These are phyloP conservation scores for Lathamus discolor DNA, from an alignment of 2,113 vertebrate genomes.

Conservation along the genomic window DNA sequence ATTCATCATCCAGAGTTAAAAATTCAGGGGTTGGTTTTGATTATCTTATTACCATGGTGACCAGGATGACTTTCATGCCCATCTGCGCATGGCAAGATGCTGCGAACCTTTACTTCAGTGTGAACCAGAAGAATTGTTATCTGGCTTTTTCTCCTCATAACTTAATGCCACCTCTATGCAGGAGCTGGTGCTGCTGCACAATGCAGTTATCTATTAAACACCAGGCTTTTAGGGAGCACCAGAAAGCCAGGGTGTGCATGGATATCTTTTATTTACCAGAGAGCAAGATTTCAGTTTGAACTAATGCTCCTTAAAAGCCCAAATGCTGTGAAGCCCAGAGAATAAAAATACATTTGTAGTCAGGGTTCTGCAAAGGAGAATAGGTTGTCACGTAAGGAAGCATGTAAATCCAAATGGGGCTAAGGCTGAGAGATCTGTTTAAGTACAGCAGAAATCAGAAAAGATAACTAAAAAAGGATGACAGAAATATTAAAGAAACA, in stretches of 20 bases:
- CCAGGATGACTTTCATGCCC: slow-evolving; percentile 28
- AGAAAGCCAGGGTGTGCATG: not conserved
- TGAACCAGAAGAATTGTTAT: not conserved
- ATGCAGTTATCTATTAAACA: not conserved
- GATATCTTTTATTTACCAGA: not conserved
- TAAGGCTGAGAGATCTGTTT: not conserved
- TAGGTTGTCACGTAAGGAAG: not conserved
- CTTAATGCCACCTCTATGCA: not conserved
- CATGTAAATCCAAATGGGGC: not conserved
- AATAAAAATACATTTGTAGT: not conserved
- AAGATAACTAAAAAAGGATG: not conserved
- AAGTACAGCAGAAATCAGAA: not conserved
- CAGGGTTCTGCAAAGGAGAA: not conserved
- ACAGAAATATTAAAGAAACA: not conserved
- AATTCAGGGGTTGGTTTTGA: slow-evolving; percentile 28
- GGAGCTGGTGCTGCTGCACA: not conserved
- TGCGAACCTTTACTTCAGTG: not conserved
- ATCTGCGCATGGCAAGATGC: slow-evolving; percentile 19
- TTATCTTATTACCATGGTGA: slow-evolving; percentile 59
- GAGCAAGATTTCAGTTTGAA: not conserved
- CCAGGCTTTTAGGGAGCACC: not conserved
- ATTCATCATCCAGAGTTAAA: slow-evolving; percentile 35
- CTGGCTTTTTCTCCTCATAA: not conserved
- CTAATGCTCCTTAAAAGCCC: not conserved
- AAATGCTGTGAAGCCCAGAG: fast-evolving